Evolutionary conservation across 2,797 vertebrate species (phyloP), one percentile per base, ranked within the genome.

Genomic region (Tolypeutes matacus): DNA sequence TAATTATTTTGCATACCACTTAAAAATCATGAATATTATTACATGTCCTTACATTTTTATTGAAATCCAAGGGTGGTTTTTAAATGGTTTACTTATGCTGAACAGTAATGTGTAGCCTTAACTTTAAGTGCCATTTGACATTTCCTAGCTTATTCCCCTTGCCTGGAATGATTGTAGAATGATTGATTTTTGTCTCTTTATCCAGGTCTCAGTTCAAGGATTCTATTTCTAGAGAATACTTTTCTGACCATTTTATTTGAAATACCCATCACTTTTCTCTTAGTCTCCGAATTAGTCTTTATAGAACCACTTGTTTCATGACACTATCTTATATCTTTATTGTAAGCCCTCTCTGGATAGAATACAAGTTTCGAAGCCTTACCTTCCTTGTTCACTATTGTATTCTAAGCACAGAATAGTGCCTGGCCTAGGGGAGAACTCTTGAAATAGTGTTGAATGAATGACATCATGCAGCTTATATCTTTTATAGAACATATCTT

Each of bases 241-340:
- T 93, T 67, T 96, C 58, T 88, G 20, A 84, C 78, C 29, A 39
- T 81, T 64, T 18, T 90, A 20, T 85, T 78, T 85, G 14, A 60
- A 94, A 46, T 86, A 89, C 17, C 34, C 34, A 12, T 84, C 49
- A n/a, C 34, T 0, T 92, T 72, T 46, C 12, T 46, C 9, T 46
- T 11, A 46, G 46, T 46, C 11, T 91, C 9, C 39, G 39, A 51
- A 86, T 78, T 93, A 92, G 67, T 25, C 65, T 72, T 91, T 6
- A 51, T 76, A 42, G 60, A 42, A 81, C 0, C 94, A 81, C 75
- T 0, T 93, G 23, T 93, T 95, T 27, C 65, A 56, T 84, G 39
- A 46, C 58, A 3, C 51, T 17, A 7, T 46, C 7, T 92, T 64
- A 2, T 56, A 15, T 77, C 8, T 75, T 84, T 49, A 18, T 39